Evolutionary conservation across 2,797 vertebrate genomes (phyloP).

Genomic region (Spinus pinus): DNA sequence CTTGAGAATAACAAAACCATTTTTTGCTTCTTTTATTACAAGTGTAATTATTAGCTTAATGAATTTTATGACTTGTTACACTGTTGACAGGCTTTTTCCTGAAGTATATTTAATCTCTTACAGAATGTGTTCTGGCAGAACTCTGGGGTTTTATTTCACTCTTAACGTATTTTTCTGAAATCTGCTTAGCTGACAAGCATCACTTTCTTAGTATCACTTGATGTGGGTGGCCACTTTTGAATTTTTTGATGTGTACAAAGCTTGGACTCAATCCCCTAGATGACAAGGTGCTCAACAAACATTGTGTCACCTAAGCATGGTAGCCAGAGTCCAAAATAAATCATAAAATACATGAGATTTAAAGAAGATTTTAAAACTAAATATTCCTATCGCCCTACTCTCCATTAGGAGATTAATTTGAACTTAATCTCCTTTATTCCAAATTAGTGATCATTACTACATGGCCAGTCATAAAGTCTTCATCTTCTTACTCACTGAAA

Average conservation of each 20-base stretch:
- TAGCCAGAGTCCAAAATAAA: neutral
- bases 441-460: neutral
- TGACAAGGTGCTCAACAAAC: neutral
- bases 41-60: neutral
- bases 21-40: neutral
- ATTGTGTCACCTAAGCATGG: neutral
- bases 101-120: neutral
- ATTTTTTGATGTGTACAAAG: neutral
- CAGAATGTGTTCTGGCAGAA: neutral
- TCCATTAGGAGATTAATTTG: neutral
- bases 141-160: neutral
- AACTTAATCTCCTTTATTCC: neutral
- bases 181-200: neutral
- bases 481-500: neutral
- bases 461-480: neutral
- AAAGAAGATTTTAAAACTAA: neutral
- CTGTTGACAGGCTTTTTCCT: neutral
- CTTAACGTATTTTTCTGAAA: neutral
- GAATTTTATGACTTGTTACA: neutral
- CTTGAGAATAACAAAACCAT: neutral
- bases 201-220: neutral
- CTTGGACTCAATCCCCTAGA: neutral
- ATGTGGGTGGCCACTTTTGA: neutral
- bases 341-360: neutral
- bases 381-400: neutral